phyloP scores from a whole-genome alignment of 2,797 vertebrate species.

The Acridotheres tristis region DNA sequence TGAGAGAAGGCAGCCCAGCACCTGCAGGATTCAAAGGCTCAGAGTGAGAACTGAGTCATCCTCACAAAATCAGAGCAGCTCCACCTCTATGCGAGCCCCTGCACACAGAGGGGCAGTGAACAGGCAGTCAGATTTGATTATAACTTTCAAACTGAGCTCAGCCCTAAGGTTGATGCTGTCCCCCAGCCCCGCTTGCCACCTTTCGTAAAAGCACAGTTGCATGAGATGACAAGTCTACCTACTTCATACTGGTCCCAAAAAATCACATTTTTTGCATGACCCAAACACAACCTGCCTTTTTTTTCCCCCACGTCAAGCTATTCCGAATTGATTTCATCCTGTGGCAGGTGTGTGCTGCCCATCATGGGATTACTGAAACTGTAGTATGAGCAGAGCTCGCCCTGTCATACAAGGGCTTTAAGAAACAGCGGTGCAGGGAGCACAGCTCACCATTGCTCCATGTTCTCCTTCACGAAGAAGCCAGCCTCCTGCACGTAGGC shows the following conservation, averaged over 20 bases:
- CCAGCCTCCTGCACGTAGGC: slow-evolving; percentile 63
- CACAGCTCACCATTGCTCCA: slow-evolving; percentile 76
- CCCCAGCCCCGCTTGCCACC: neutral
- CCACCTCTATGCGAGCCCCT: neutral
- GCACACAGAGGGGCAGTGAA: neutral
- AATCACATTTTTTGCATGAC: neutral
- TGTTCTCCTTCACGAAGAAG: slow-evolving; percentile 77
- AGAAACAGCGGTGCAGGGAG: fast-evolving
- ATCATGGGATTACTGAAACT: neutral
- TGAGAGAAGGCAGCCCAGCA: slow-evolving; percentile 20
- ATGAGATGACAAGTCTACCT: neutral
- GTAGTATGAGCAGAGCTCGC: neutral
- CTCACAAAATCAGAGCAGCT: neutral
- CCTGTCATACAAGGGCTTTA: fast-evolving
- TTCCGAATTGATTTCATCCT: neutral
- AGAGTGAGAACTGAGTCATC: slow-evolving; percentile 59
- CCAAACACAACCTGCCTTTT: neutral
- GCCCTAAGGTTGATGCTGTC: neutral
- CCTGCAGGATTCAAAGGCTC: slow-evolving; percentile 48
- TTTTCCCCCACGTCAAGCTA: neutral
- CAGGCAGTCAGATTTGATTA: slow-evolving; percentile 20
- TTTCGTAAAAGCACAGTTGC: neutral
- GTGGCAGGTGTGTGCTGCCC: neutral
- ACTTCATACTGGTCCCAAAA: neutral
- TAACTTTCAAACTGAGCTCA: slow-evolving; percentile 51